Percentiles rank a stretch among this genome's conserved stretches.
These are phyloP conservation scores for Crenichthys baileyi DNA, from an alignment of 2,797 vertebrate genomes.

Conservation along the genomic window DNA sequence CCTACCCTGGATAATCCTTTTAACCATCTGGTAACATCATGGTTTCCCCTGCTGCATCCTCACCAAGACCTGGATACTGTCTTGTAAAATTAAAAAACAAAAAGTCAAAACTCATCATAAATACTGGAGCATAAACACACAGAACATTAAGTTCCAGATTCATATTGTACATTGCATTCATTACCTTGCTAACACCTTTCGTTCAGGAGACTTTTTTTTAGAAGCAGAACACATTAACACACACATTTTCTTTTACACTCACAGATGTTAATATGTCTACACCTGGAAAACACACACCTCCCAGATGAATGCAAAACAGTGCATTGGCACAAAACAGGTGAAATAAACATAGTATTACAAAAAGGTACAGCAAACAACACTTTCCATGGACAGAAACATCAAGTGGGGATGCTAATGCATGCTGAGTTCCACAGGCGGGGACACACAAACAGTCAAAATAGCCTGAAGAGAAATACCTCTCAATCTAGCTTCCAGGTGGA, in stretches of 20 bases:
- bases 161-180: slow-evolving; percentile 32
- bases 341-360: neutral
- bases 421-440: neutral
- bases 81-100: neutral
- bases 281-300: slow-evolving; percentile 7
- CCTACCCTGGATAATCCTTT: neutral
- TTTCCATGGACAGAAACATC: neutral
- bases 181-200: slow-evolving; percentile 38
- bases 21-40: no score
- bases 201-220: slow-evolving; percentile 40
- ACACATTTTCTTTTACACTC: slow-evolving; percentile 11
- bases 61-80: neutral
- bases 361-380: neutral
- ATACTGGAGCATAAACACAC: neutral
- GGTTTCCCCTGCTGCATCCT: no score
- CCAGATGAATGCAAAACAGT: neutral
- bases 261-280: slow-evolving; percentile 26
- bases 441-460: slow-evolving; percentile 37
- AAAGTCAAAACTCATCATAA: neutral
- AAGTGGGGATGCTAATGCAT: neutral
- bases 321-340: neutral
- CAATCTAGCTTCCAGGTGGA: slow-evolving; percentile 56
- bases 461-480: slow-evolving; percentile 38
- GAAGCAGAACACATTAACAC: slow-evolving; percentile 40
- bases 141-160: neutral